phyloP scores from a whole-genome alignment of 2,113 vertebrate species.

The Scatophagus argus region DNA sequence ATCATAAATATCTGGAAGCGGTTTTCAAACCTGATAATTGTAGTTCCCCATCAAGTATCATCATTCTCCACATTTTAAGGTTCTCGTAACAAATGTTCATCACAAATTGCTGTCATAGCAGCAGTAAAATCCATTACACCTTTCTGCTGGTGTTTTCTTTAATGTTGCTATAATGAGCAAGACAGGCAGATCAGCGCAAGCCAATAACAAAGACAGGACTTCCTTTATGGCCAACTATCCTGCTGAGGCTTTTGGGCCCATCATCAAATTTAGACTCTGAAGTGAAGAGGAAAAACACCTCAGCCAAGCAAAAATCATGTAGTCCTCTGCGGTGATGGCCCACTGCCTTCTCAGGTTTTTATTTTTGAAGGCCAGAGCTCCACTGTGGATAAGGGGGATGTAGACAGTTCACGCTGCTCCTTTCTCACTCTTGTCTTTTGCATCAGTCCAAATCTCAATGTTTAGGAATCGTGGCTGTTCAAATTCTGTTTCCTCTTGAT shows the following conservation, averaged over 20 bases:
- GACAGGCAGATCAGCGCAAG: slow-evolving; percentile 2
- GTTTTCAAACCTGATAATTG: background rate
- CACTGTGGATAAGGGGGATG: background rate
- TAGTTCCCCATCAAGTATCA: background rate
- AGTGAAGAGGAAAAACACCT: slow-evolving; percentile 26
- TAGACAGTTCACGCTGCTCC: background rate
- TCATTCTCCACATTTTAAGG: background rate
- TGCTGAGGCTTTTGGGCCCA: slow-evolving; percentile 33
- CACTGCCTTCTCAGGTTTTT: slow-evolving; percentile 13
- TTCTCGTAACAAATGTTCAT: slow-evolving; percentile 1
- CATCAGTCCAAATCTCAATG: slow-evolving; percentile 1
- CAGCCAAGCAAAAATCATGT: slow-evolving; percentile 27
- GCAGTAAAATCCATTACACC: background rate
- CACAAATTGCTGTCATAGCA: slow-evolving; percentile 36
- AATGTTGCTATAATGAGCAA: slow-evolving; percentile 30
- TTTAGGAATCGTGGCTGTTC: slow-evolving; percentile 11
- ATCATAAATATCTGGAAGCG: background rate
- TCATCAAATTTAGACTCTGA: slow-evolving; percentile 24
- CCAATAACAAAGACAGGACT: slow-evolving; percentile 6
- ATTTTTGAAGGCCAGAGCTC: background rate
- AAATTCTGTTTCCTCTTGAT: slow-evolving; percentile 15
- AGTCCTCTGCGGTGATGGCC: background rate
- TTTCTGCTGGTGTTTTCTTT: slow-evolving; percentile 24
- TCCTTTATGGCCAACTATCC: background rate
- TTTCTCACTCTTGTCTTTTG: background rate